Evolutionary conservation across 2,797 vertebrate genomes (phyloP).

Genomic region (Oryzias dopingdopingensis): DNA sequence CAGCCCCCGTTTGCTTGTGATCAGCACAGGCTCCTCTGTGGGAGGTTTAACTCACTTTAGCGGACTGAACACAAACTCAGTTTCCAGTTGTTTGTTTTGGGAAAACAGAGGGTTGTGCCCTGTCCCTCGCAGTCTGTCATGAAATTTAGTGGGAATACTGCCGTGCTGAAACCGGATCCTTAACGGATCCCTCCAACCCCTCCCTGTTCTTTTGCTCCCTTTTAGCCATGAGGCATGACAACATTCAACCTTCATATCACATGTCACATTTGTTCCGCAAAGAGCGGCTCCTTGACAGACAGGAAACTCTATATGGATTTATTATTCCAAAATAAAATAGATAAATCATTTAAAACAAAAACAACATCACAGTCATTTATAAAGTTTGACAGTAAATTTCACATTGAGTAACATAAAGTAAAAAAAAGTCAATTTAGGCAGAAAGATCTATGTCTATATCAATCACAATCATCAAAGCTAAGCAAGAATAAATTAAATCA

Average conservation of each 20-base stretch:
- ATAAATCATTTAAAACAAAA: too few species aligned
- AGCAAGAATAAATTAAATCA: too few species aligned
- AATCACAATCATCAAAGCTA: too few species aligned
- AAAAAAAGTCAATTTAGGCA: too few species aligned
- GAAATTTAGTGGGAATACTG: conserved; percentile 70
- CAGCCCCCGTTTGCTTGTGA: conserved; percentile 26
- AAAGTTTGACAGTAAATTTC: too few species aligned
- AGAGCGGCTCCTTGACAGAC: conserved; percentile 38
- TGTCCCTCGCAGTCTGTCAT: conserved; percentile 47
- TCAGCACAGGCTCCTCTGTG: conserved; percentile 13
- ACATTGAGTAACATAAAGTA: too few species aligned
- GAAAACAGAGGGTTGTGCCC: conserved; percentile 42
- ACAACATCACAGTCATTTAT: too few species aligned
- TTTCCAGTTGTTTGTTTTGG: conserved; percentile 44
- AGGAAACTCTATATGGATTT: conserved; percentile 16
- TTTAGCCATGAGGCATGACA: conserved; percentile 58
- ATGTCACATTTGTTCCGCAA: conserved; percentile 63
- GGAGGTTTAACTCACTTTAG: conserved; percentile 12
- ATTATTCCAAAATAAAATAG: neutral
- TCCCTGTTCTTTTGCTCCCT: conserved; percentile 56
- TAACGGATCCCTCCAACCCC: conserved; percentile 44
- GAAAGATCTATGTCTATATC: too few species aligned
- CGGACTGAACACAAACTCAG: conserved; percentile 17
- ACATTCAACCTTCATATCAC: conserved; percentile 70
- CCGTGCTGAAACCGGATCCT: conserved; percentile 73